A percentile compares a stretch with the other conserved stretches of the same genome.
Evolutionary conservation across 2,797 vertebrate species (phyloP).

Genomic region (Cuniculus paca): DNA sequence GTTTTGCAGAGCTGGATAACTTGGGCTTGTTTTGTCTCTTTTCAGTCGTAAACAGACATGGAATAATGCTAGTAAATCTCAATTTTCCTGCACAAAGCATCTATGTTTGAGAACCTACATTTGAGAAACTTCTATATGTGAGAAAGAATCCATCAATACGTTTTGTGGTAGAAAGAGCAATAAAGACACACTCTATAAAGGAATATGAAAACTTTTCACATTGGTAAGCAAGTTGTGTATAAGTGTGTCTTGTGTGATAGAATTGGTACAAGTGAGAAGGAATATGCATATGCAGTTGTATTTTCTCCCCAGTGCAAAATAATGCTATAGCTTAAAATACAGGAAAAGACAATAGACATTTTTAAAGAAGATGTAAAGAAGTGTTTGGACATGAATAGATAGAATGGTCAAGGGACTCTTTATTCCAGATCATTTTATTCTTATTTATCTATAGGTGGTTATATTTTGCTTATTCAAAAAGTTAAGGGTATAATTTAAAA

Average conservation of each 20-base stretch:
- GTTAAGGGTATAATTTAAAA: not conserved
- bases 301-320: not conserved
- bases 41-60: not conserved
- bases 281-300: not conserved
- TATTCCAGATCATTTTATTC: not conserved
- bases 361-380: not conserved
- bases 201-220: not conserved
- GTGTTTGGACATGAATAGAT: not conserved
- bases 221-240: not conserved
- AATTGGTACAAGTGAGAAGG: not conserved
- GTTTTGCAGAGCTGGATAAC: not conserved
- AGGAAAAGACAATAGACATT: not conserved
- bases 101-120: not conserved
- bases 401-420: not conserved
- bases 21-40: not conserved
- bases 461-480: slow-evolving; percentile 8
- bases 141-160: not conserved
- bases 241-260: not conserved
- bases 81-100: not conserved
- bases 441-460: not conserved
- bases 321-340: not conserved
- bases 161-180: not conserved
- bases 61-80: not conserved
- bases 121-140: not conserved
- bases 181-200: not conserved